phyloP scores from a whole-genome alignment of 23 tunicate species.

The Halocynthia roretzi region DNA sequence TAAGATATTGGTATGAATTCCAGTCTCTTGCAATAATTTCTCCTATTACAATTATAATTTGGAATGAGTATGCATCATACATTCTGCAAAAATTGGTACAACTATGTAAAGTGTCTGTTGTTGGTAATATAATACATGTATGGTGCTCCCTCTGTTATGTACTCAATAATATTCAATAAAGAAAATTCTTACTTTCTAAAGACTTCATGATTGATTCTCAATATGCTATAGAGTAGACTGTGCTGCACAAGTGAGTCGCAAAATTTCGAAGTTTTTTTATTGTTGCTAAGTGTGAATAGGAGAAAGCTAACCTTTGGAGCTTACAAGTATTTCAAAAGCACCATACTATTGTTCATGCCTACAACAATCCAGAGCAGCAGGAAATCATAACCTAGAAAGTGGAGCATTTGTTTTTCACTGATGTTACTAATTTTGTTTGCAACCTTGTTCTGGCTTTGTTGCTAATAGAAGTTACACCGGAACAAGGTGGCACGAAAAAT shows the following conservation, averaged over 20 bases:
- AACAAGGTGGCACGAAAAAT: too few relatives aligned
- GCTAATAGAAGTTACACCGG: too few relatives aligned
- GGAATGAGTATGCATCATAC: slow-evolving; percentile 75
- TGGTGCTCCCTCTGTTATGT: not conserved
- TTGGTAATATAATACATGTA: not conserved
- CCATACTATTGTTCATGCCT: too few relatives aligned
- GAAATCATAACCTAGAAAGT: too few relatives aligned
- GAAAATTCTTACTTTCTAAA: slow-evolving; percentile 29
- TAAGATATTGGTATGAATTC: slow-evolving; percentile 93
- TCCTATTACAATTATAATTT: slow-evolving; percentile 91
- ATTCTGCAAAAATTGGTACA: slow-evolving; percentile 18
- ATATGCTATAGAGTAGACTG: slow-evolving; percentile 99
- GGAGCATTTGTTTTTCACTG: too few relatives aligned
- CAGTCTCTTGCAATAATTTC: slow-evolving; percentile 88
- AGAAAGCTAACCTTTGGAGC: too few relatives aligned
- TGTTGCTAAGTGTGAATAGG: too few relatives aligned
- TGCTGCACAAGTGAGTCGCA: slow-evolving; percentile 78
- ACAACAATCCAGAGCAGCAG: too few relatives aligned
- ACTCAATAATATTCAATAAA: not conserved
- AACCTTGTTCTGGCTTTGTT: too few relatives aligned
- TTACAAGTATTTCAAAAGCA: too few relatives aligned
- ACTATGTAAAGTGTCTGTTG: not conserved
- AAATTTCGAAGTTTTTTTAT: too few relatives aligned
- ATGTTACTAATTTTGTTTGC: too few relatives aligned
- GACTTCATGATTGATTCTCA: slow-evolving; percentile 54